Conservation (phyloP, 2,888 invertebrate genomes). For the Apotomis turbidana region DNA sequence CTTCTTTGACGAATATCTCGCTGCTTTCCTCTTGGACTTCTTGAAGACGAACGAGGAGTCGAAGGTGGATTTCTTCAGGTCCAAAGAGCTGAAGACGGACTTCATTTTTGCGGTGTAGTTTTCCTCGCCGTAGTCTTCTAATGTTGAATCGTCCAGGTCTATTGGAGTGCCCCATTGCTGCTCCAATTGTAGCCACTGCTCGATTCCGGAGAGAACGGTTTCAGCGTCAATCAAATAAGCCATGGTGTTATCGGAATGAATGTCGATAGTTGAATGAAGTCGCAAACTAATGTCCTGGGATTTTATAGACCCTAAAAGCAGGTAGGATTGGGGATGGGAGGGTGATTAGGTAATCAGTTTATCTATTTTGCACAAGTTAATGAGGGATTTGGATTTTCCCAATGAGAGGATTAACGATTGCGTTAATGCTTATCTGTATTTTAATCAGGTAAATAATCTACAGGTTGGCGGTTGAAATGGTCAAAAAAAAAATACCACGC, state of each 20-base stretch:
- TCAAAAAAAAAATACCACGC: not conserved
- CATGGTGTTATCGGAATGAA: conserved; percentile 15
- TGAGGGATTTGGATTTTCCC: conserved; percentile 5
- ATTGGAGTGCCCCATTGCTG: conserved; percentile 44
- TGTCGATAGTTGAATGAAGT: conserved; percentile 6
- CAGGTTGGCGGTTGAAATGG: not conserved
- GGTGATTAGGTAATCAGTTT: conserved; percentile 6
- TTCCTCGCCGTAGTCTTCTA: conserved; percentile 35
- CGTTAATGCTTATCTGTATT: not conserved
- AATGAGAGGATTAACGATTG: conserved; percentile 6
- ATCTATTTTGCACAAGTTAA: not conserved
- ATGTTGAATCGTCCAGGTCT: conserved; percentile 41
- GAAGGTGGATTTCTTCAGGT: conserved; percentile 43
- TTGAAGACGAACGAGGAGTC: conserved; percentile 41
- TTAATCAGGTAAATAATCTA: not conserved
- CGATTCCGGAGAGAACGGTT: conserved; percentile 54
- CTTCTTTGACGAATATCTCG: conserved; percentile 29
- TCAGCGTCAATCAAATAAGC: conserved; percentile 62
- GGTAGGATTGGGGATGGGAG: not conserved
- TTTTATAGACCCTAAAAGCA: conserved; percentile 11
- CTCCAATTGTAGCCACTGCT: conserved; percentile 44
- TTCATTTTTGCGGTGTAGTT: conserved; percentile 20
- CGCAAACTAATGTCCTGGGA: not conserved
- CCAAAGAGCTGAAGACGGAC: conserved; percentile 31
- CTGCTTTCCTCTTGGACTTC: conserved; percentile 13